Evolutionary conservation across 2,888 invertebrate species (phyloP), one percentile per base, ranked within the genome.

Genomic region (Labia minor): DNA sequence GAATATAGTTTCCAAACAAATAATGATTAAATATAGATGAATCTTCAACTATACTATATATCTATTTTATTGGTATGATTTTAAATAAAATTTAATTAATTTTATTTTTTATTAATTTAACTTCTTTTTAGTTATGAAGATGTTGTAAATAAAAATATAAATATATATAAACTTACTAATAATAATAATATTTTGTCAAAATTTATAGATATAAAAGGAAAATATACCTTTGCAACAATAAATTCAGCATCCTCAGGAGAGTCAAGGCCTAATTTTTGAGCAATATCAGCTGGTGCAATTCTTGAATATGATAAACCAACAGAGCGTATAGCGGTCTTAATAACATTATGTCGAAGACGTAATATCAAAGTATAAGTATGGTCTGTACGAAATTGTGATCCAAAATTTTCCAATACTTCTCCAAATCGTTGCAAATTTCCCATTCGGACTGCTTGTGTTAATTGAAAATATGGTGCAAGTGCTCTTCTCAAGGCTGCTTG

Each of bases 201-300:
- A n/a, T n/a, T n/a, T n/a, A n/a, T n/a, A n/a, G n/a, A n/a, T n/a
- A n/a, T n/a, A n/a, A n/a, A n/a, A n/a, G n/a, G n/a, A n/a, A n/a
- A 26, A 26, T 8, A 49, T 49, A 49, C 49, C 81, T 98, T 98
- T 0, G 97, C 95, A 0, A 98, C 97, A 77, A 99, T 97, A 75
- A 96, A 99, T 77, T 99, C 99, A 0, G 98, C 98, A 84, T 99
- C 99, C 76, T 96, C 95, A 1, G 94, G 89, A 0, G 93, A 95
- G 76, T 96, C 96, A 64, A 99, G 80, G 37, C 93, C 90, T 69
- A 99, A 81, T 75, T 99, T 98, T 70, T 87, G 85, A 0, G 97
- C 96, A 74, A 99, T 95, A 76, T 98, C 97, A 70, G 88, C 86
- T 0, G 98, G 90, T 1, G 95, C 95, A 74, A 99, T 98, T 70